Evolutionary conservation across 2,797 vertebrate species (phyloP).

Genomic region (Lepilemur septentrionalis): DNA sequence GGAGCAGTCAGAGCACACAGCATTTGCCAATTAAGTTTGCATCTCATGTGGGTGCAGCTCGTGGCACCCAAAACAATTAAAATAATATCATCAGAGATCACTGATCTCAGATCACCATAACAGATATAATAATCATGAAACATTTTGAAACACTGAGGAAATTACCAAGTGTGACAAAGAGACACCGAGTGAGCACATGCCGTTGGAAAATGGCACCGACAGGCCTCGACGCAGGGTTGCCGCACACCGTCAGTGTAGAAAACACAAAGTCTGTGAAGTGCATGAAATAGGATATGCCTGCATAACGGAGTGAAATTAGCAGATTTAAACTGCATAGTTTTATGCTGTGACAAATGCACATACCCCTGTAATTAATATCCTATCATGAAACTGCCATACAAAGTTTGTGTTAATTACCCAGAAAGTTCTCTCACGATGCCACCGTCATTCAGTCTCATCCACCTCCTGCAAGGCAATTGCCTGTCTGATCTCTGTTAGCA

Average conservation of each 20-base stretch:
- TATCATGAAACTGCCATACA: not conserved
- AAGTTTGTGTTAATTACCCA: not conserved
- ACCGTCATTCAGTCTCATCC: too few relatives aligned
- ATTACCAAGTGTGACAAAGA: not conserved
- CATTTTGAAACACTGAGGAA: not conserved
- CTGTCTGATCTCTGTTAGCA: not conserved
- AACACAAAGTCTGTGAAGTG: not conserved
- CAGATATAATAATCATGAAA: not conserved
- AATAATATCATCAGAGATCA: not conserved
- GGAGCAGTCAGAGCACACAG: not conserved
- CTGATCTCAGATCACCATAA: not conserved
- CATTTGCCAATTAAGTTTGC: not conserved
- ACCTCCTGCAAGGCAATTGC: not conserved
- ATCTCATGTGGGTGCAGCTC: not conserved
- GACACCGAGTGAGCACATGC: not conserved
- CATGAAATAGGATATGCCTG: not conserved
- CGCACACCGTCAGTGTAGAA: not conserved
- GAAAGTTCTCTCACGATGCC: not conserved
- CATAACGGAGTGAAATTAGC: not conserved
- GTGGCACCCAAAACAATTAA: not conserved
- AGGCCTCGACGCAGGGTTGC: fast-evolving
- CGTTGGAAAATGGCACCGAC: not conserved
- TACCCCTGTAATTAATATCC: not conserved
- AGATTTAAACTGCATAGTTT: not conserved
- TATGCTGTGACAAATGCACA: not conserved